phyloP scores from a whole-genome alignment of 2,888 invertebrate genomes.

The Cryptocheilus praepositus region DNA sequence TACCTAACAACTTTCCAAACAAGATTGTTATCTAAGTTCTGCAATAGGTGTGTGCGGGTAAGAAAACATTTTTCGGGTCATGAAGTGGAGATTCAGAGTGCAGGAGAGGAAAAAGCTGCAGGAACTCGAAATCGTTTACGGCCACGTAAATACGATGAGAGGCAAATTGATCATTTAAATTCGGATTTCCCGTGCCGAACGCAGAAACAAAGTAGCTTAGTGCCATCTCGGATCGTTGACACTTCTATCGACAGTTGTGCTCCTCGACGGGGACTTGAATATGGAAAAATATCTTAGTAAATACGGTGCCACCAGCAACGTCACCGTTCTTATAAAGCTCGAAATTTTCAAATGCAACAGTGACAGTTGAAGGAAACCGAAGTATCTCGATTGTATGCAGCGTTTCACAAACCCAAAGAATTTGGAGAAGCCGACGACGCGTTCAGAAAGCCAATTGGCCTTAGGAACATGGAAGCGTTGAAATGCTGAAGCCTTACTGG shows the following conservation, averaged over 20 bases:
- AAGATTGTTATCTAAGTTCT: conserved; percentile 26
- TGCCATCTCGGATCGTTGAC: conserved; percentile 14
- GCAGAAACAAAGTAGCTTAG: conserved; percentile 15
- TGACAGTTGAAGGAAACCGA: conserved; percentile 17
- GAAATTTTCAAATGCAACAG: conserved; percentile 27
- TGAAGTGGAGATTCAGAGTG: conserved; percentile 17
- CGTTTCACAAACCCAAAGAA: conserved; percentile 38
- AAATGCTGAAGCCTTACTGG: conserved; percentile 43
- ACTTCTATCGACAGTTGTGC: conserved; percentile 24
- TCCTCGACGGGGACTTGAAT: conserved; percentile 23
- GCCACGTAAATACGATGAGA: conserved; percentile 8
- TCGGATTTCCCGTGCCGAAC: conserved; percentile 30
- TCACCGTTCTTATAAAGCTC: conserved; percentile 20
- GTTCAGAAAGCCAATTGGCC: conserved; percentile 21
- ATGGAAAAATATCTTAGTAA: conserved; percentile 36
- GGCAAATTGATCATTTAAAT: conserved; percentile 35
- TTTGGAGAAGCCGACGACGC: conserved; percentile 26
- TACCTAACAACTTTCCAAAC: conserved; percentile 37
- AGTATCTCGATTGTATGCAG: conserved; percentile 26
- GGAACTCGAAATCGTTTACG: neutral
- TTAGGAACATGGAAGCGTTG: conserved; percentile 41
- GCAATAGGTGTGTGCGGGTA: conserved; percentile 30
- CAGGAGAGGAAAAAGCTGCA: conserved; percentile 22
- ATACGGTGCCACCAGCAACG: conserved; percentile 22
- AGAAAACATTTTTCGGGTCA: conserved; percentile 28